These are phyloP conservation scores for Gymnothorax reevesii DNA, from an alignment of 2,797 vertebrate species.

Conservation along the genomic window DNA sequence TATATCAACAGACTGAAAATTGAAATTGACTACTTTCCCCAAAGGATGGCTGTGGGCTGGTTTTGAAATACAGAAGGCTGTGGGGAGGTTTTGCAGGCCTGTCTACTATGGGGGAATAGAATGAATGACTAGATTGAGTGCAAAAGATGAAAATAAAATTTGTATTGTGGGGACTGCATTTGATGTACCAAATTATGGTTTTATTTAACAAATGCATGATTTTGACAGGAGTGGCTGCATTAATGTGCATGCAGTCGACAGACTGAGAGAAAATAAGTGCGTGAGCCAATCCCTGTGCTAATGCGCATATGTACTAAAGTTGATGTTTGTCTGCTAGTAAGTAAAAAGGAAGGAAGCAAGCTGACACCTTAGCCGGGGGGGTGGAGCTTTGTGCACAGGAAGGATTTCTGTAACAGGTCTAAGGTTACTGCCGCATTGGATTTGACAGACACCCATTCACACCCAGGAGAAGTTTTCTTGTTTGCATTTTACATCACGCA, in stretches of 20 bases:
- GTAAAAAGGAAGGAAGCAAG: background rate
- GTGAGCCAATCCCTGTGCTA: background rate
- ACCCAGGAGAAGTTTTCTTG: background rate
- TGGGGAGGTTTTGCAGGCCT: background rate
- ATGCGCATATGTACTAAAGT: constrained; percentile 31
- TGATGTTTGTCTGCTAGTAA: background rate
- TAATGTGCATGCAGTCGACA: background rate
- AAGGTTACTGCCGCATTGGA: constrained; percentile 14
- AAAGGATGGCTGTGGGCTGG: background rate
- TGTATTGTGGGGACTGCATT: background rate
- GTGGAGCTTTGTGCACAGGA: constrained; percentile 43
- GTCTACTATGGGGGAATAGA: too few species aligned
- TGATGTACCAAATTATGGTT: too few species aligned
- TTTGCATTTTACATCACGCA: constrained; percentile 63
- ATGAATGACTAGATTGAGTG: too few species aligned
- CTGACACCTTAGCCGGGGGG: constrained; percentile 29
- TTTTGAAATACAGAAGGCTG: background rate
- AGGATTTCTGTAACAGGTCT: constrained; percentile 45
- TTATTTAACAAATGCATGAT: too few species aligned
- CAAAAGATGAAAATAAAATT: background rate
- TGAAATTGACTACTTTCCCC: constrained; percentile 5
- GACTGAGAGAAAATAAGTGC: background rate
- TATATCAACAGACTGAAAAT: constrained; percentile 3
- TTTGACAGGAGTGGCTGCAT: constrained; percentile 22
- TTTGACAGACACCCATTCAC: background rate